Percentiles rank a stretch among this genome's conserved stretches.
Evolutionary conservation across 2,888 invertebrate species (phyloP).

Genomic region (Phortica okadai): DNA sequence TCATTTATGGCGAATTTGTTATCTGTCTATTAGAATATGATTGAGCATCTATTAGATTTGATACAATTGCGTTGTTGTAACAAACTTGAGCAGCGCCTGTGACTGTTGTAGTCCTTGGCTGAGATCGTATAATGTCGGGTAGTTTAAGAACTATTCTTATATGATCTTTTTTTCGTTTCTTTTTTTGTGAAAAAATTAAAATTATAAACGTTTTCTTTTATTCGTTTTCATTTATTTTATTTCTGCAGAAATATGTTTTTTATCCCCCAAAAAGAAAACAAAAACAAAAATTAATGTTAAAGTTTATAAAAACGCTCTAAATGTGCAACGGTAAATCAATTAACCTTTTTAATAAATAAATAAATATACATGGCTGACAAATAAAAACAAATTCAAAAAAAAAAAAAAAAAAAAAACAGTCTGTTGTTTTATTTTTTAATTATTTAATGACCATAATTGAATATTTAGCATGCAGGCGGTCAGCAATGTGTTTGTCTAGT

Average conservation of each 20-base stretch:
- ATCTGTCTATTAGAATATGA: constrained; percentile 20
- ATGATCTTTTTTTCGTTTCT: no score
- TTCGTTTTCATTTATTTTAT: not conserved
- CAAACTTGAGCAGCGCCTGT: not conserved
- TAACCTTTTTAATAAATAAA: not conserved
- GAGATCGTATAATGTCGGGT: no score
- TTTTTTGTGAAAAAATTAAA: no score
- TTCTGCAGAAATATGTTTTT: not conserved
- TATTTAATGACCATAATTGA: constrained; percentile 28
- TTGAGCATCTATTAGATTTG: constrained; percentile 20
- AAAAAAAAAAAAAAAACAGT: not conserved
- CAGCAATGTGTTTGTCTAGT: no score
- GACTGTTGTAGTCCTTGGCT: not conserved
- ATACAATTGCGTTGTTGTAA: not conserved
- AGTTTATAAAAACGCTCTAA: not conserved
- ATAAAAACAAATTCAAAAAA: constrained; percentile 13
- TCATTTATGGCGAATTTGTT: not conserved
- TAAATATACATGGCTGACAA: not conserved
- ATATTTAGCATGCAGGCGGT: constrained; percentile 21
- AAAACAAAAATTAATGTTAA: constrained; percentile 6
- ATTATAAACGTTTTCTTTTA: not conserved
- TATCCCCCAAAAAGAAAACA: constrained; percentile 1
- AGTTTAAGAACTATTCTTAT: no score
- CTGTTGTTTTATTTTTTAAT: constrained; percentile 17
- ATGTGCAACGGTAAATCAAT: not conserved